Conservation (phyloP, 2,888 invertebrate genomes). For the Cephus rjabovi region DNA sequence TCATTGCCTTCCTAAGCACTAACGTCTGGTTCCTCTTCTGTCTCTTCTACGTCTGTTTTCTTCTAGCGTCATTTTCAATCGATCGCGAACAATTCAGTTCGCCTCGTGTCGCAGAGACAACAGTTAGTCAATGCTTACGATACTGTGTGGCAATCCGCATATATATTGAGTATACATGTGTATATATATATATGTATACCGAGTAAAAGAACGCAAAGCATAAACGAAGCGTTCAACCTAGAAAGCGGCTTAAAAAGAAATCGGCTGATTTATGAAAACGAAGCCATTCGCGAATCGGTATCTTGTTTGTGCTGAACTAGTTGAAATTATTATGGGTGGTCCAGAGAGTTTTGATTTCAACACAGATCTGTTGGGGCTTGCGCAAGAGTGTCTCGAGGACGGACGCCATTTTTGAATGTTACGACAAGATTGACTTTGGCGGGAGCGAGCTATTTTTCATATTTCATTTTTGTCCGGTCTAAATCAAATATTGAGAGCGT, state of each 20-base stretch:
- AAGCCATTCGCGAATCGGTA: not conserved
- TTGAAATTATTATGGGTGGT: not conserved
- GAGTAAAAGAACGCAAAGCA: not conserved
- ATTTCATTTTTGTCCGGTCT: not conserved
- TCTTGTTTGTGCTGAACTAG: not conserved
- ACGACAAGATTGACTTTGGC: not conserved
- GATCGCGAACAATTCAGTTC: not conserved
- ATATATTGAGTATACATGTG: not conserved
- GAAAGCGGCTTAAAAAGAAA: not conserved
- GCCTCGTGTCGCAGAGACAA: not conserved
- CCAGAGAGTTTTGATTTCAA: not conserved
- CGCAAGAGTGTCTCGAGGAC: not conserved
- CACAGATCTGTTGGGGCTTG: not conserved
- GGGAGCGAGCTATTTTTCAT: not conserved
- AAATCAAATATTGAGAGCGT: not conserved
- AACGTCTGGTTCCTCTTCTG: not conserved
- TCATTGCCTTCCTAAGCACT: not conserved
- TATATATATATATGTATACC: not conserved
- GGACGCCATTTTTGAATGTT: not conserved
- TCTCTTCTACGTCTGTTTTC: not conserved
- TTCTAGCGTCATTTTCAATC: not conserved
- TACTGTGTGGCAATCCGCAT: not conserved
- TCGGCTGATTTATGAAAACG: not conserved
- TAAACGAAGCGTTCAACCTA: not conserved
- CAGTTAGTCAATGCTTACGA: not conserved